Percentiles rank a stretch among this genome's conserved stretches.
phyloP scores from a whole-genome alignment of 2,113 vertebrate genomes.

The Corydoras sp. region DNA sequence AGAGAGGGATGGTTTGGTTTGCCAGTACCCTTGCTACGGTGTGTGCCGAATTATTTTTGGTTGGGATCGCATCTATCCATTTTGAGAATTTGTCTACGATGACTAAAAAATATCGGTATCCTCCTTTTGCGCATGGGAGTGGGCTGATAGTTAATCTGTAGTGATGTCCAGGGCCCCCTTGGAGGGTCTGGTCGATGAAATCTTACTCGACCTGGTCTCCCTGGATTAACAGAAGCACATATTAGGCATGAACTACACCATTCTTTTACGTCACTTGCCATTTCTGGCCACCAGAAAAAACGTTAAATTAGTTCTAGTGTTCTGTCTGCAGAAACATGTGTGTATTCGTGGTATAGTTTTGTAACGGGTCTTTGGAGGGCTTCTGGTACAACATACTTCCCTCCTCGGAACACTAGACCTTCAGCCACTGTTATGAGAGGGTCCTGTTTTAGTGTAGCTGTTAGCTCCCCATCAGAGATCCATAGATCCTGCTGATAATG shows the following conservation, averaged over 20 bases:
- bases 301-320: neutral
- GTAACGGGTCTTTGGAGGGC: neutral
- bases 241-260: neutral
- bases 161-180: neutral
- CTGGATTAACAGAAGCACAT: neutral
- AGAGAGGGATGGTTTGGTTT: conserved; percentile 4
- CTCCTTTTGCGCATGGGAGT: conserved; percentile 9
- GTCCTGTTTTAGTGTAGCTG: neutral
- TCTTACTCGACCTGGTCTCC: neutral
- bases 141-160: conserved; percentile 20
- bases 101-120: neutral
- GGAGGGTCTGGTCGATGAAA: conserved; percentile 1
- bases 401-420: neutral
- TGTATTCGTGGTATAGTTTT: neutral
- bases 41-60: neutral
- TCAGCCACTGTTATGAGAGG: neutral
- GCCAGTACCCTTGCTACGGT: conserved; percentile 2
- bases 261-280: neutral
- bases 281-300: neutral
- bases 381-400: neutral
- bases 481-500: neutral
- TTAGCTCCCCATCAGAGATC: neutral
- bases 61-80: neutral
- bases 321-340: neutral
- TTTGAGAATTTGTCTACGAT: conserved; percentile 3